Evolutionary conservation across 1,140 invertebrate genomes (phyloP), one percentile per base, ranked within the genome.

Genomic region (Pseudomyrmex pallidus): DNA sequence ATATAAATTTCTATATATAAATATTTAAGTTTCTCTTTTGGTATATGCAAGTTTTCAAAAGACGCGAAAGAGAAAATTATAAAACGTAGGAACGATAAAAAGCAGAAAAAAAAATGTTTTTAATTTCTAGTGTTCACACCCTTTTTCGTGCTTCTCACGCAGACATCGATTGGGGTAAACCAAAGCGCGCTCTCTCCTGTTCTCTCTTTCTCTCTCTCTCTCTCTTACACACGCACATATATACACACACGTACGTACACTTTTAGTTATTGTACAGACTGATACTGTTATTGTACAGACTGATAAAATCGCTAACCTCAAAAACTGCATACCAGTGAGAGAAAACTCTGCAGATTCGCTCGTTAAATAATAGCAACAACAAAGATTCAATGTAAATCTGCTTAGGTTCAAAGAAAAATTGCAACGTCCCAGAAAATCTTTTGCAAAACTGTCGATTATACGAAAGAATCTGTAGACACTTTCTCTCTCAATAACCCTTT

Each of bases 131-230:
- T 73, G 59, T 73, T 78, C 82, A 57, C 82, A 82, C 22, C 76
- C 66, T 70, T 80, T 74, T 82, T 66, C 77, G 82, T 74, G 74
- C 83, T 87, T 87, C 86, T 87, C 86, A 87, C 86, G 86, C 74
- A 82, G 70, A 87, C 86, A 77, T 87, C 85, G 86, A 87, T 85
- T 87, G 84, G 86, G 86, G 86, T 87, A 63, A 87, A 87, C 25
- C 74, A 84, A 87, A 83, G 35, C 35, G 50, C 74, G 5, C 7
- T 35, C 35, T 35, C 35, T 35, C 35, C 1, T 0, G 1, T 22
- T 35, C 35, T 35, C 35, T 35, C 35, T 35, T 5, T 35, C 5
- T 7, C 5, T 35, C 35, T 35, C 5, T 35, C 35, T 35, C 35
- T 35, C 35, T 35, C 5, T 35, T 35, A 35, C 35, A 35, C 35